Base-by-base conservation (phyloP, 1,140 invertebrate genomes). In the Grapholita molesta region DNA sequence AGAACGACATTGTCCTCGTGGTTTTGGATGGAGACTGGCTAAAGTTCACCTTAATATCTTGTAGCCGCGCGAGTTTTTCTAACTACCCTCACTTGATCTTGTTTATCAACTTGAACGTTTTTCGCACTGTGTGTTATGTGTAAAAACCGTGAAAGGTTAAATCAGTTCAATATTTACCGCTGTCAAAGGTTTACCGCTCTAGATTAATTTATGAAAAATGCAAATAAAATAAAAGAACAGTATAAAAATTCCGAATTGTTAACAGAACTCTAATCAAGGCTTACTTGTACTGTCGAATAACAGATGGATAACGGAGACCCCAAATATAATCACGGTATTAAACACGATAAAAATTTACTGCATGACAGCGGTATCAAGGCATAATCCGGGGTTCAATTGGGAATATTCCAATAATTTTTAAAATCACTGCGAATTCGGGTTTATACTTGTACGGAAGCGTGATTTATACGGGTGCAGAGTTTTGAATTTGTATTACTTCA, bases 271-370 rank as follows among this genome's bases (percentile, higher is more conserved):
- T 48, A 48, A 5, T 48, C n/a, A 48, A 21, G 15, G 42, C 42
- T 48, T 48, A 21, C 15, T 48, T 15, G 7, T 15, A 21, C 21
- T 48, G 42, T 48, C 18, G 21, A 42, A 48, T 48, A 48, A 61
- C 55, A 61, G 55, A 61, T 61, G 28, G 55, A 61, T 32, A 32
- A 61, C 55, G 55, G n/a, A 61, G 55, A 28, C 25, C 24, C 28
- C 25, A 28, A 61, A 61, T 61, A 61, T 61, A 61, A 61, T 61
- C 55, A 61, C 25, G 55, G 55, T 61, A 61, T 61, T 61, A 61
- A 28, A 61, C 8, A 25, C 25, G 55, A 61, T 61, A 61, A 61
- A 61, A 61, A 61, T 61, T 61, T 61, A 61, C 55, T 61, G 55
- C 55, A 61, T 61, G 55, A 61, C 55, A 61, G 55, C 55, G 55